phyloP scores from a whole-genome alignment of 1,140 invertebrate species.

The Tetranychus urticae region DNA sequence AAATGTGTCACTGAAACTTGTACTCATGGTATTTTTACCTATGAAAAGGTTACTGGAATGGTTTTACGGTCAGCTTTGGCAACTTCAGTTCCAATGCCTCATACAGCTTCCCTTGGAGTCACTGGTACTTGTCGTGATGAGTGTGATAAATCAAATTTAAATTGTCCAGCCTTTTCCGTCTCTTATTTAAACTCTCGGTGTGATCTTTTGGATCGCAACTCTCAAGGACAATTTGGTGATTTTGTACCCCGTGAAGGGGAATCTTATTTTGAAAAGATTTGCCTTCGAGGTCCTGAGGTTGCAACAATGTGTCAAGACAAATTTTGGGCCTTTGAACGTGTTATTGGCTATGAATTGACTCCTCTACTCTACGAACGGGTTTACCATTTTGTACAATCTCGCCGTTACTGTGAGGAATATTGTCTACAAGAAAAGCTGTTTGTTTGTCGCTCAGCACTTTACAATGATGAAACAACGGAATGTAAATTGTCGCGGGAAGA shows the following conservation, averaged over 20 bases:
- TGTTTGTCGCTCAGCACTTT: constrained; percentile 25
- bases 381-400: constrained; percentile 20
- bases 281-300: constrained; percentile 19
- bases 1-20: constrained; percentile 20
- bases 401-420: constrained; percentile 25
- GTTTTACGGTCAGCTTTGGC: constrained; percentile 22
- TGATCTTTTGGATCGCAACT: constrained; percentile 25
- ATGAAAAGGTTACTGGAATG: constrained; percentile 26
- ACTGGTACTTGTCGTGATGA: constrained; percentile 20
- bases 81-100: constrained; percentile 19
- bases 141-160: constrained; percentile 21
- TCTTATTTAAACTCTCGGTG: constrained; percentile 24
- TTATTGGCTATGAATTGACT: constrained; percentile 23
- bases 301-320: constrained; percentile 19
- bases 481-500: constrained; percentile 24
- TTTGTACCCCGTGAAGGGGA: constrained; percentile 20
- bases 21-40: constrained; percentile 26
- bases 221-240: constrained; percentile 23
- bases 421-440: constrained; percentile 21
- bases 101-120: constrained; percentile 19
- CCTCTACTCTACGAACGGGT: constrained; percentile 18
- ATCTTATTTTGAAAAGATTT: constrained; percentile 28
- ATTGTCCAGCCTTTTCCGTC: constrained; percentile 25
- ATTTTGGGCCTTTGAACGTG: constrained; percentile 27
- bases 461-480: constrained; percentile 22